A percentile compares a stretch with the other conserved stretches of the same genome.
These are phyloP conservation scores for Babyrousa celebensis DNA, from an alignment of 2,797 vertebrate genomes.

Conservation along the genomic window DNA sequence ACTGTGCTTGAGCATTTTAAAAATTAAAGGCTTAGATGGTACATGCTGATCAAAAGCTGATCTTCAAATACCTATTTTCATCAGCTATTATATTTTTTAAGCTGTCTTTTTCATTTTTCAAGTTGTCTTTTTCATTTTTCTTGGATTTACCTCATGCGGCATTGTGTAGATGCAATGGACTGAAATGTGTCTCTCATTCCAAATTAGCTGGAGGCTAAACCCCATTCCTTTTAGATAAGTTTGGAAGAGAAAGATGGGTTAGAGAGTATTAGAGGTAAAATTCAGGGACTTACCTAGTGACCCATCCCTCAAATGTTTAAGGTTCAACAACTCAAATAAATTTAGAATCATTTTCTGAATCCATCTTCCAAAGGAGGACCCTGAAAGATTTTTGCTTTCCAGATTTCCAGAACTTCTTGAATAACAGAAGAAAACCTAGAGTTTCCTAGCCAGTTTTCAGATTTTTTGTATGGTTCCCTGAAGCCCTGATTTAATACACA, in stretches of 20 bases:
- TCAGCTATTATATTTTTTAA: neutral
- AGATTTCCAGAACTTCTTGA: neutral
- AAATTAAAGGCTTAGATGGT: slow-evolving; percentile 78
- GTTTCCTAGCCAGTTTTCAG: slow-evolving; percentile 27
- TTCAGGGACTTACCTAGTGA: neutral
- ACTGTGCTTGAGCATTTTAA: slow-evolving; percentile 69
- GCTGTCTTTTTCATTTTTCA: slow-evolving; percentile 19
- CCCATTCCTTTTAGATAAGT: neutral
- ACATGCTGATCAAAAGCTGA: slow-evolving; percentile 60
- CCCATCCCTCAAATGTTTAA: neutral
- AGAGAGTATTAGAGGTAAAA: neutral
- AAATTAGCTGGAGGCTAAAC: neutral
- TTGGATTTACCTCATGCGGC: neutral
- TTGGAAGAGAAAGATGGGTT: slow-evolving; percentile 27
- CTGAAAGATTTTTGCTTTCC: neutral
- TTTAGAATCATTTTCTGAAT: neutral
- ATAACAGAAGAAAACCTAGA: neutral
- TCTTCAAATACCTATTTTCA: slow-evolving; percentile 63
- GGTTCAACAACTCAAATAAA: slow-evolving; percentile 1
- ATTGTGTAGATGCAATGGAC: neutral
- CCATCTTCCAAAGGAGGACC: slow-evolving; percentile 15
- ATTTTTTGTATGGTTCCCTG: neutral
- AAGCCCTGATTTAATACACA: neutral
- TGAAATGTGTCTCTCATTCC: neutral
- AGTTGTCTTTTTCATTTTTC: slow-evolving; percentile 16